These are phyloP conservation scores for Coelopa frigida DNA, from an alignment of 1,140 invertebrate species.

Conservation along the genomic window DNA sequence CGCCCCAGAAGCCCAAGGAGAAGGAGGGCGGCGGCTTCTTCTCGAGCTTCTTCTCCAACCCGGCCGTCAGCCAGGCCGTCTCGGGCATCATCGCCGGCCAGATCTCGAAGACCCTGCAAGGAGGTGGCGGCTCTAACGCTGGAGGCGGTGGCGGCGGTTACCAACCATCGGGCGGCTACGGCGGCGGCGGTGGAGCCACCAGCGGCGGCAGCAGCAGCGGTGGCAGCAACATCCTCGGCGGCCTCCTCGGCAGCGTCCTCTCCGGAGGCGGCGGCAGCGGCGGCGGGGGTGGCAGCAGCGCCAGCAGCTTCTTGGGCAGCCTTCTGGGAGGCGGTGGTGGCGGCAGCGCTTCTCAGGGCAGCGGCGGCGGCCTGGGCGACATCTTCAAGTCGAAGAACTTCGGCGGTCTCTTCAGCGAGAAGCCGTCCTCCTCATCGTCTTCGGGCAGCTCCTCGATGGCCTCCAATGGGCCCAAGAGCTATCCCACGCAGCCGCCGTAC, in stretches of 20 bases:
- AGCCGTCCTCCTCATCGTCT: conserved; percentile 23
- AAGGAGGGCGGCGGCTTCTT: conserved; percentile 40
- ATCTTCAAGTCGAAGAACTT: conserved; percentile 37
- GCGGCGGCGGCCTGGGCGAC: conserved; percentile 23
- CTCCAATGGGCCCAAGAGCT: conserved; percentile 24
- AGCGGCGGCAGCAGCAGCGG: conserved; percentile 9
- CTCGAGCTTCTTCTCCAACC: conserved; percentile 40
- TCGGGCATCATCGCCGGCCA: conserved; percentile 42
- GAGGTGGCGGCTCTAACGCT: conserved; percentile 21
- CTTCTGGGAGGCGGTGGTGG: conserved; percentile 18
- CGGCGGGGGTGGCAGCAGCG: conserved; percentile 22
- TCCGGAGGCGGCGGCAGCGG: conserved; percentile 22
- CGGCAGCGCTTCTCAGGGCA: conserved; percentile 10
- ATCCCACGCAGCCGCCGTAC: conserved; percentile 35
- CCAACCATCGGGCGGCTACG: conserved; percentile 25
- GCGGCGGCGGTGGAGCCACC: conserved; percentile 27
- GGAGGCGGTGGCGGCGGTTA: conserved; percentile 16
- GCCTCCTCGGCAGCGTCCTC: conserved; percentile 23
- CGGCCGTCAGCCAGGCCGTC: conserved; percentile 40
- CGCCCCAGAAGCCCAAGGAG: conserved; percentile 29
- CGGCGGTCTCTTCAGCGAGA: conserved; percentile 39
- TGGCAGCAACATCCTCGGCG: conserved; percentile 19
- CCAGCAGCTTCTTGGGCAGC: conserved; percentile 28
- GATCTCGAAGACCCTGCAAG: conserved; percentile 36
- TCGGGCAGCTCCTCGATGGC: conserved; percentile 1